Percentiles rank a stretch among this genome's conserved stretches.
These are phyloP conservation scores for Stictocephala bisonia DNA, from an alignment of 2,888 invertebrate genomes.

Conservation along the genomic window DNA sequence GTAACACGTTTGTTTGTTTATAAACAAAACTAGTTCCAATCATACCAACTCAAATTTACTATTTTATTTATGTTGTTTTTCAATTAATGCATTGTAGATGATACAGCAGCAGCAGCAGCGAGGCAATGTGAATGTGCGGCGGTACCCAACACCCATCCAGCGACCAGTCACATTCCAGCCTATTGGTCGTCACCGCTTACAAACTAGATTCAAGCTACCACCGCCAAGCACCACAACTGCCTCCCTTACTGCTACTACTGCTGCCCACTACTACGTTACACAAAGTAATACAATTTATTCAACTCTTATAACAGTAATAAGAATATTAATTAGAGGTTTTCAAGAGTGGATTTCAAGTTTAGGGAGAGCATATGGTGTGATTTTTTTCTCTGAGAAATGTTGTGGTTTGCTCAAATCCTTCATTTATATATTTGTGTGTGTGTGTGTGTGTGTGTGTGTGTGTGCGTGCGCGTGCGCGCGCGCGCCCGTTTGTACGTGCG, in stretches of 20 bases:
- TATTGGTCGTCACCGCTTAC: conserved; percentile 62
- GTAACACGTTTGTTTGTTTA: too few relatives aligned
- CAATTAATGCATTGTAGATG: conserved; percentile 46
- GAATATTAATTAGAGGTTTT: too few relatives aligned
- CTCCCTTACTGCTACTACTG: conserved; percentile 6
- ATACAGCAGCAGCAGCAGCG: conserved; percentile 60
- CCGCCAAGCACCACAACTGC: conserved; percentile 7
- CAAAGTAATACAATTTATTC: conserved; percentile 10
- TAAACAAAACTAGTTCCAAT: too few relatives aligned
- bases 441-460: too few relatives aligned
- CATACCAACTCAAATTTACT: too few relatives aligned
- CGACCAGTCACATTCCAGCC: conserved; percentile 67
- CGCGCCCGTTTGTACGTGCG: too few relatives aligned
- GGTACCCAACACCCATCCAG: conserved; percentile 70
- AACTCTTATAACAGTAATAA: not conserved
- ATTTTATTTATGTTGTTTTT: not conserved
- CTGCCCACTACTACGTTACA: conserved; percentile 5
- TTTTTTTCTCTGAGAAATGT: not conserved
- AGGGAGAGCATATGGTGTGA: too few relatives aligned
- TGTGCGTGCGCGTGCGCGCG: too few relatives aligned
- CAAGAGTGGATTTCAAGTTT: too few relatives aligned
- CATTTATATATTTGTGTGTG: not conserved
- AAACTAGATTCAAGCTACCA: conserved; percentile 23
- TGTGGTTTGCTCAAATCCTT: too few relatives aligned
- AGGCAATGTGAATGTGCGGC: conserved; percentile 64